Evolutionary conservation across 2,113 vertebrate genomes (phyloP).

Genomic region (Ptyas mucosa): DNA sequence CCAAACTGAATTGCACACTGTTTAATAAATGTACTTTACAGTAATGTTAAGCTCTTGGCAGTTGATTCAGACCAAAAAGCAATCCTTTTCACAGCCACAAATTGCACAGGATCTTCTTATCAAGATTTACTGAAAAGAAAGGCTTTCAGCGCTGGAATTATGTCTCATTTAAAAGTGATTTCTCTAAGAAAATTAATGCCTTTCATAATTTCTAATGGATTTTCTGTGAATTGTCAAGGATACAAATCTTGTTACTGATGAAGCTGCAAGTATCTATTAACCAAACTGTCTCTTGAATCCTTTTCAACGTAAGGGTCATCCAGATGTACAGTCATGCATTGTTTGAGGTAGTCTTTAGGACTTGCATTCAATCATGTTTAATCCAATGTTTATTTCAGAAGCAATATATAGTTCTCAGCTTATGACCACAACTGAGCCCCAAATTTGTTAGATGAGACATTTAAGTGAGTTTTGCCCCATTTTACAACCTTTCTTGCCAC

Average conservation of each 20-base stretch:
- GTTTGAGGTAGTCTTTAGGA: not conserved
- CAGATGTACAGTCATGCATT: not conserved
- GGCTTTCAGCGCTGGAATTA: not conserved
- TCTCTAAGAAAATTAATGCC: not conserved
- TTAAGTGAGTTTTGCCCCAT: not conserved
- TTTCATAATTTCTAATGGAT: not conserved
- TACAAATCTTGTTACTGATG: not conserved
- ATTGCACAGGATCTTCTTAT: not conserved
- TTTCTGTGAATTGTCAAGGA: not conserved
- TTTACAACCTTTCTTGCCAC: not conserved
- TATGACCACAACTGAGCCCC: too few species aligned
- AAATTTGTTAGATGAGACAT: not conserved
- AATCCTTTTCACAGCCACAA: not conserved
- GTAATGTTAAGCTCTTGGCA: not conserved
- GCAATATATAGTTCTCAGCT: not conserved
- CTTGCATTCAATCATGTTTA: not conserved
- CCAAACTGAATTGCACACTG: not conserved
- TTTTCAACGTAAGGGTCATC: not conserved
- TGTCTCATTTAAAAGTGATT: not conserved
- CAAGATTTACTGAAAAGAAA: not conserved
- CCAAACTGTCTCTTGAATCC: not conserved
- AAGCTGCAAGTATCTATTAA: not conserved
- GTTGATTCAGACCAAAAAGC: not conserved
- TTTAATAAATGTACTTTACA: not conserved
- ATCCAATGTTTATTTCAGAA: not conserved